These are phyloP conservation scores for Endomychus coccineus DNA, from an alignment of 2,888 invertebrate genomes.

Conservation along the genomic window DNA sequence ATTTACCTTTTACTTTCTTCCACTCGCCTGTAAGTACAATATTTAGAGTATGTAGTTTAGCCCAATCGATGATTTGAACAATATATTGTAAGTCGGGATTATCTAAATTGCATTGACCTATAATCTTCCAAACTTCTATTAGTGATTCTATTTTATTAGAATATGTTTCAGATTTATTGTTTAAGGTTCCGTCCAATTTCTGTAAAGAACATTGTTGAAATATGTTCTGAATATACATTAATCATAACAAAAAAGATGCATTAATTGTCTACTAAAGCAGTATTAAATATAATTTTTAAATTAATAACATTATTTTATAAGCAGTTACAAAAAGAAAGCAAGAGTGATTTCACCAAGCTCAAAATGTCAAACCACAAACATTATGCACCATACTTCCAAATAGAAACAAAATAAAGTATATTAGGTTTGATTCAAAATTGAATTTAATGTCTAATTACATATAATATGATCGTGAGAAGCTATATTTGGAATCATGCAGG, in stretches of 20 bases:
- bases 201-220: slow-evolving; percentile 34
- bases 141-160: slow-evolving; percentile 35
- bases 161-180: slow-evolving; percentile 35
- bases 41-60: slow-evolving; percentile 39
- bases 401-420: no score
- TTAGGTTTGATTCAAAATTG: no score
- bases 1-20: slow-evolving; percentile 37
- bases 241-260: background rate
- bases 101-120: slow-evolving; percentile 31
- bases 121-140: slow-evolving; percentile 37
- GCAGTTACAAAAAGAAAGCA: slow-evolving; percentile 8
- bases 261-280: no score
- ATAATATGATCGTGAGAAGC: no score
- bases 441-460: no score
- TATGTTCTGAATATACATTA: background rate
- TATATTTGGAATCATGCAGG: no score
- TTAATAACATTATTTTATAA: slow-evolving; percentile 5
- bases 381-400: no score
- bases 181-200: slow-evolving; percentile 38
- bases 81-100: slow-evolving; percentile 35
- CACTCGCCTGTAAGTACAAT: slow-evolving; percentile 40
- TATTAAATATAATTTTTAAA: no score
- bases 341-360: slow-evolving; percentile 17
- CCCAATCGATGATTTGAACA: slow-evolving; percentile 40
- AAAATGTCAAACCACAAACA: no score